A percentile compares a stretch with the other conserved stretches of the same genome.
Evolutionary conservation across 1,140 invertebrate species (phyloP).

Genomic region (Rhagoletis pomonella): DNA sequence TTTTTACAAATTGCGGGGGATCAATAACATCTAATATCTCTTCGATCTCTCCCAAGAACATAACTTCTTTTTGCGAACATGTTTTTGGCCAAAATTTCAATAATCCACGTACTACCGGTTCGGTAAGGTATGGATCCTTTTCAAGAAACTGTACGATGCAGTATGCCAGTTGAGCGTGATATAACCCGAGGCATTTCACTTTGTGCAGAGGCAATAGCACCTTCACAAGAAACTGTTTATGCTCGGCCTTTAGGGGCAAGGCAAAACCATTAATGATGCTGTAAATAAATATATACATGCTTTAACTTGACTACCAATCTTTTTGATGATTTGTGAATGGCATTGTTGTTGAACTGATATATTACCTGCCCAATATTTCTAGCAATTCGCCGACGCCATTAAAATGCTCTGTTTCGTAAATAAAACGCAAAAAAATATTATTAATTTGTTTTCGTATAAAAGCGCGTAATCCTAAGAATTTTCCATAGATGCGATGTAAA

Average conservation of each 20-base stretch:
- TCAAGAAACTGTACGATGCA: conserved; percentile 99
- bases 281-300: conserved; percentile 68
- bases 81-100: conserved; percentile 99
- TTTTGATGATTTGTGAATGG: no score
- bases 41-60: conserved; percentile 98
- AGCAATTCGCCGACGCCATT: conserved; percentile 99
- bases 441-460: conserved; percentile 99
- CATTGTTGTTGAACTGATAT: conserved; percentile 15
- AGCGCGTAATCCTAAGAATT: conserved; percentile 97
- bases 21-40: conserved; percentile 99
- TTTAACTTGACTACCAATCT: not conserved
- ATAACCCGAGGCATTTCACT: conserved; percentile 93
- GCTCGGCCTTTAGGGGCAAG: conserved; percentile 96
- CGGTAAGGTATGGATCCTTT: conserved; percentile 97
- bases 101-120: conserved; percentile 95
- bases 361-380: conserved; percentile 95
- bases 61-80: conserved; percentile 99
- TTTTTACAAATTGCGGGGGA: conserved; percentile 97
- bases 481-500: conserved; percentile 99
- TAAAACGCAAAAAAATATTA: conserved; percentile 98
- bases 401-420: conserved; percentile 99
- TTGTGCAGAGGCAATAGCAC: conserved; percentile 98
- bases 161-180: conserved; percentile 98
- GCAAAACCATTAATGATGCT: conserved; percentile 99
- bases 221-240: conserved; percentile 98